phyloP scores from a whole-genome alignment of 2,113 vertebrate genomes.

The Erinaceus europaeus region DNA sequence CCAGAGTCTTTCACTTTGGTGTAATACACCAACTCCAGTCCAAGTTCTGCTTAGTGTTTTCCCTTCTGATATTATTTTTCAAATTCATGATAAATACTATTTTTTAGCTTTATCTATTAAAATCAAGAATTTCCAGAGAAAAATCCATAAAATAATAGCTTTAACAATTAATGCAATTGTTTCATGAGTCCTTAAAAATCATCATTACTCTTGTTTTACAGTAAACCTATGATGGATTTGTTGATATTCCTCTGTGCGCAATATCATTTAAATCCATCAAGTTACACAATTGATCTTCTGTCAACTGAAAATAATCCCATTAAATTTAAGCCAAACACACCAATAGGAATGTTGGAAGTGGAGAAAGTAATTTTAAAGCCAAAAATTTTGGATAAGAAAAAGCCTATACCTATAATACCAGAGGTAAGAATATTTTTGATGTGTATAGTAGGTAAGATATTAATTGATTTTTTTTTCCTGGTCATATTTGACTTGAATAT shows the following conservation, averaged over 20 bases:
- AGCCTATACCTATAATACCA: slow-evolving; percentile 89
- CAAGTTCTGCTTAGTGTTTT: too few relatives aligned
- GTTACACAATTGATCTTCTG: slow-evolving; percentile 92
- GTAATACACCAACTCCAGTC: too few relatives aligned
- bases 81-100: neutral
- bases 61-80: neutral
- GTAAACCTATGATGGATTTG: slow-evolving; percentile 97
- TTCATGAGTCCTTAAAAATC: neutral
- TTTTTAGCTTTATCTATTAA: neutral
- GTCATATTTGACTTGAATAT: neutral
- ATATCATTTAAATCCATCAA: slow-evolving; percentile 95
- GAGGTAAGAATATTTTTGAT: slow-evolving; percentile 85
- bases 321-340: slow-evolving; percentile 95
- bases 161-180: neutral
- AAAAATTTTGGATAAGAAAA: slow-evolving; percentile 92
- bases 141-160: neutral
- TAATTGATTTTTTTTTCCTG: slow-evolving; percentile 34
- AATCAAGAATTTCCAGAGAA: neutral
- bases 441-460: neutral
- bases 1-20: too few relatives aligned
- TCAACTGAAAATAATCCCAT: slow-evolving; percentile 89
- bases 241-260: slow-evolving; percentile 94
- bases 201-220: slow-evolving; percentile 77
- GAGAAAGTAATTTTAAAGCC: slow-evolving; percentile 93
- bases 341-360: slow-evolving; percentile 92